phyloP scores from a whole-genome alignment of 1,140 invertebrate species.

The Potamilus streckersoni region DNA sequence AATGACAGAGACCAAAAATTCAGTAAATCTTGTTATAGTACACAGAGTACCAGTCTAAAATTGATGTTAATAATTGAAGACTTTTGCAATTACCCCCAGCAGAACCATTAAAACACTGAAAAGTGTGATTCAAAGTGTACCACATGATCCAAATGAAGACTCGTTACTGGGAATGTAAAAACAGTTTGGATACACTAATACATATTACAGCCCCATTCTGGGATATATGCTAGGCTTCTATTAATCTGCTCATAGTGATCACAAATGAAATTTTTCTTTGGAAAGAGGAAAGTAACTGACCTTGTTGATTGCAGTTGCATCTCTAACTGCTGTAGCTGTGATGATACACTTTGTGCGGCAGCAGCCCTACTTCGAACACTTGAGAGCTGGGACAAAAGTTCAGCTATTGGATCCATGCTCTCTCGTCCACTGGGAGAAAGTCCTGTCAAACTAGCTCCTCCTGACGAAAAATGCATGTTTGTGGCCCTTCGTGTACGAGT shows the following conservation, averaged over 20 bases:
- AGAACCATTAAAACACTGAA: too few relatives aligned
- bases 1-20: too few relatives aligned
- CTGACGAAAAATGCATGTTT: conserved; percentile 88
- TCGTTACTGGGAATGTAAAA: too few relatives aligned
- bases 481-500: conserved; percentile 77
- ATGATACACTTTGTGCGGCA: conserved; percentile 65
- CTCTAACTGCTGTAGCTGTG: conserved; percentile 65
- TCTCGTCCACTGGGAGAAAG: conserved; percentile 84
- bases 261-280: conserved; percentile 2
- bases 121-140: too few relatives aligned
- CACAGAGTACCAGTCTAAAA: too few relatives aligned
- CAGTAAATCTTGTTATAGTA: too few relatives aligned
- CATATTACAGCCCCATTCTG: too few relatives aligned
- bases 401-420: conserved; percentile 90
- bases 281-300: conserved; percentile 34
- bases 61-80: too few relatives aligned
- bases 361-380: conserved; percentile 64
- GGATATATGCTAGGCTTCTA: too few relatives aligned
- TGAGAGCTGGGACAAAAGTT: conserved; percentile 65
- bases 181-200: too few relatives aligned
- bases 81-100: too few relatives aligned
- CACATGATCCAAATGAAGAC: too few relatives aligned
- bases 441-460: conserved; percentile 76
- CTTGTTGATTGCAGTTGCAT: conserved; percentile 66
- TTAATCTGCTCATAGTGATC: neutral